phyloP scores from a whole-genome alignment of 2,797 vertebrate genomes.

The Fundulus diaphanus region DNA sequence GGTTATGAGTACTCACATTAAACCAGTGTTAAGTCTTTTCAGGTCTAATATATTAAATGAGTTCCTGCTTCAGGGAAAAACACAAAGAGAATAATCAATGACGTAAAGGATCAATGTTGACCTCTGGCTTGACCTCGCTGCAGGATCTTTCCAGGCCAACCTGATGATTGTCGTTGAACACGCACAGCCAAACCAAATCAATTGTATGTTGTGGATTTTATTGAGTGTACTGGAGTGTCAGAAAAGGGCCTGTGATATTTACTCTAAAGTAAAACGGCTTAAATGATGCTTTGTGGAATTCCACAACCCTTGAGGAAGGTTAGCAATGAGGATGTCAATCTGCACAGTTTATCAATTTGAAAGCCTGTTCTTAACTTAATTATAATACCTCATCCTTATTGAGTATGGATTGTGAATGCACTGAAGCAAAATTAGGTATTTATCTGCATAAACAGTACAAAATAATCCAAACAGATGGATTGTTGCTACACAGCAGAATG shows the following conservation, averaged over 20 bases:
- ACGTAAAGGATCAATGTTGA: conserved; percentile 3
- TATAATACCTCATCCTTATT: neutral
- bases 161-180: conserved; percentile 26
- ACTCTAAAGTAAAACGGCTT: neutral
- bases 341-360: neutral
- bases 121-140: conserved; percentile 2
- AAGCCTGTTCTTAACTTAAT: neutral
- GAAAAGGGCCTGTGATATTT: neutral
- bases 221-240: conserved; percentile 13
- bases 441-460: neutral
- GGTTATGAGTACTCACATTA: neutral
- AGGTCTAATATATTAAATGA: conserved; percentile 32
- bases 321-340: neutral
- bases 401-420: neutral
- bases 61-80: conserved; percentile 25
- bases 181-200: conserved; percentile 17
- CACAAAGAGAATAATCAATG: conserved; percentile 38
- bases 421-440: neutral
- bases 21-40: conserved; percentile 6
- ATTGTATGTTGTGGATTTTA: conserved; percentile 11
- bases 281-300: conserved; percentile 2
- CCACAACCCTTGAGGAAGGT: neutral
- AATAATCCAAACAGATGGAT: neutral
- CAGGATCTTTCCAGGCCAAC: neutral
- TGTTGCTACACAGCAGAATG: neutral